Evolutionary conservation across 2,888 invertebrate species (phyloP).

Genomic region (Mesochorus sp.): DNA sequence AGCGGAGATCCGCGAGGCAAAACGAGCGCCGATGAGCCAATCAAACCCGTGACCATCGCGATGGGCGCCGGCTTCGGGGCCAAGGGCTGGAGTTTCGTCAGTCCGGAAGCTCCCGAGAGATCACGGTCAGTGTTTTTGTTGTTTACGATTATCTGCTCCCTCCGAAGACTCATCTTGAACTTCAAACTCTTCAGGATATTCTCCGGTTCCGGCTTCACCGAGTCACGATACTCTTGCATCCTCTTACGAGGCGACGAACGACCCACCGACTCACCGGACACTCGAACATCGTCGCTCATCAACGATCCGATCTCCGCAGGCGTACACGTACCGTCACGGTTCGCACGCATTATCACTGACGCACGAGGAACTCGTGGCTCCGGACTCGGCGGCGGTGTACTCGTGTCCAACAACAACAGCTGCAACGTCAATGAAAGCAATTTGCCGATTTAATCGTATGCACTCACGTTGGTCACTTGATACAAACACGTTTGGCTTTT

Average conservation of each 20-base stretch:
- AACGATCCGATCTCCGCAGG: conserved; percentile 74
- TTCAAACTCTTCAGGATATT: conserved; percentile 88
- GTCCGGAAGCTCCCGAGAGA: conserved; percentile 54
- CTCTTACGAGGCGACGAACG: too few relatives aligned
- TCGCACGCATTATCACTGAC: conserved; percentile 94
- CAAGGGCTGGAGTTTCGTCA: conserved; percentile 70
- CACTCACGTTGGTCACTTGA: too few relatives aligned
- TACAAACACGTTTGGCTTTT: too few relatives aligned
- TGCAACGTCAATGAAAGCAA: conserved; percentile 63
- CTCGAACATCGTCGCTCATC: too few relatives aligned
- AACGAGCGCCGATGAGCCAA: conserved; percentile 78
- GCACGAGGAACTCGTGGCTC: conserved; percentile 82
- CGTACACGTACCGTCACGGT: conserved; percentile 90
- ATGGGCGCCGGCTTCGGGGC: conserved; percentile 79
- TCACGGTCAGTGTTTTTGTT: conserved; percentile 85
- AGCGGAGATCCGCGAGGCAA: conserved; percentile 75
- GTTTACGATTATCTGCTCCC: conserved; percentile 86
- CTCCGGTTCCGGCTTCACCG: conserved; percentile 78
- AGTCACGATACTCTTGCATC: not conserved
- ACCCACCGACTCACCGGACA: not conserved
- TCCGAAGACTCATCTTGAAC: conserved; percentile 87
- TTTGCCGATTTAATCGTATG: too few relatives aligned
- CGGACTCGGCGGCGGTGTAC: conserved; percentile 84
- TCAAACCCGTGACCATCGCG: conserved; percentile 72
- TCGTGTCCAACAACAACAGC: conserved; percentile 82